These are phyloP conservation scores for Scylla paramamosain DNA, from an alignment of 1,140 invertebrate species.

Conservation along the genomic window DNA sequence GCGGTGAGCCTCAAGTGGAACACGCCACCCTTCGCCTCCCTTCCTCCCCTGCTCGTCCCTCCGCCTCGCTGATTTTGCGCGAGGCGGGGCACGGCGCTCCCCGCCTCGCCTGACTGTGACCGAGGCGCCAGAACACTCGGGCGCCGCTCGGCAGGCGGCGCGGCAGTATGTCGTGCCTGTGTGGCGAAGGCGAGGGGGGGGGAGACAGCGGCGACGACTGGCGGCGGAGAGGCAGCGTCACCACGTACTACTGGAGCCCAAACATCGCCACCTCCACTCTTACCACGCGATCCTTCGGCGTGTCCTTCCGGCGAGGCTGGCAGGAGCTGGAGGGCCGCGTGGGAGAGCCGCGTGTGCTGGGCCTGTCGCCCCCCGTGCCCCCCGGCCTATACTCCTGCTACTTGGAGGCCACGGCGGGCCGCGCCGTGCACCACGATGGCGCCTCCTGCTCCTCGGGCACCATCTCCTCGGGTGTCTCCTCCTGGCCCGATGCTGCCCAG, in stretches of 20 bases:
- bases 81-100: neutral
- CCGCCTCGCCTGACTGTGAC: too few relatives aligned
- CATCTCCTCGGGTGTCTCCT: slow-evolving; percentile 72
- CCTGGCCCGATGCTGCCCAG: slow-evolving; percentile 58
- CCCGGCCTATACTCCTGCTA: slow-evolving; percentile 75
- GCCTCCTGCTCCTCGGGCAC: slow-evolving; percentile 76
- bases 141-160: neutral
- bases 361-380: slow-evolving; percentile 61
- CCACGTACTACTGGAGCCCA: slow-evolving; percentile 76
- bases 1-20: slow-evolving; percentile 25
- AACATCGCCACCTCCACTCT: slow-evolving; percentile 61
- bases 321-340: slow-evolving; percentile 68
- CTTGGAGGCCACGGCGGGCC: slow-evolving; percentile 74
- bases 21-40: neutral
- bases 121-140: neutral
- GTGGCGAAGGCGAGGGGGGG: slow-evolving; percentile 33
- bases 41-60: too few relatives aligned
- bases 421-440: slow-evolving; percentile 64
- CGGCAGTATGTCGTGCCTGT: slow-evolving; percentile 66
- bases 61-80: neutral
- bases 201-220: slow-evolving; percentile 54
- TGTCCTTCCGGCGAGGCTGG: slow-evolving; percentile 75
- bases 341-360: neutral
- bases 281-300: slow-evolving; percentile 63
- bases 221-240: slow-evolving; percentile 16